Evolutionary conservation across 23 tunicate species (phyloP).

Genomic region (Clavelina lepadiformis): DNA sequence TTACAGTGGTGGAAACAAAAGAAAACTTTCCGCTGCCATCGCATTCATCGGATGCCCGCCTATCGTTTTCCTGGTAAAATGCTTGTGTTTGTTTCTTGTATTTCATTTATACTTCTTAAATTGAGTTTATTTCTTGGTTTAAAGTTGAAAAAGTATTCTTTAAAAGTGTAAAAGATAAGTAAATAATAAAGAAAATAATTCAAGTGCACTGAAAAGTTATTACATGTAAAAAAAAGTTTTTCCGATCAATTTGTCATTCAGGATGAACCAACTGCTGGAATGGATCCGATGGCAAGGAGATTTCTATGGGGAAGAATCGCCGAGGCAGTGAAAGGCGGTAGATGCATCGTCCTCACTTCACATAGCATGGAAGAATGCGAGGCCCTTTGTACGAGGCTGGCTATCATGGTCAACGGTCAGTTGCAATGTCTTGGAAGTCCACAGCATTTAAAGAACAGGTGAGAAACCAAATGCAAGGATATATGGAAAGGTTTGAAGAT

Average conservation of each 20-base stretch:
- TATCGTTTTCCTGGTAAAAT: constrained; percentile 80
- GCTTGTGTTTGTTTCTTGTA: too few species aligned
- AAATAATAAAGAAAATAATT: too few species aligned
- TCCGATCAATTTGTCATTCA: too few species aligned
- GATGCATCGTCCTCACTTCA: constrained; percentile 84
- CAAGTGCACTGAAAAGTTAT: too few species aligned
- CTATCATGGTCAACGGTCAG: constrained; percentile 96
- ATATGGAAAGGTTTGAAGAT: not conserved
- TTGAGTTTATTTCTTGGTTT: too few species aligned
- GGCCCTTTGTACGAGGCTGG: constrained; percentile 81
- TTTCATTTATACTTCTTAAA: too few species aligned
- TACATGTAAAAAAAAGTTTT: too few species aligned
- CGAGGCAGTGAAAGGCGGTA: constrained; percentile 71
- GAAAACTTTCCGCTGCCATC: constrained; percentile 94
- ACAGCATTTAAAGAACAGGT: constrained; percentile 90
- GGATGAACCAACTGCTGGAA: constrained; percentile 99
- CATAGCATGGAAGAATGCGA: constrained; percentile 99
- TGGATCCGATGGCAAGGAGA: constrained; percentile 92
- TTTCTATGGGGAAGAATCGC: constrained; percentile 81
- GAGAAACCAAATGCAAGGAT: not conserved
- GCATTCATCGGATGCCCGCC: constrained; percentile 95
- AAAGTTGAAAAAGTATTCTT: too few species aligned
- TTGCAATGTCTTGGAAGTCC: constrained; percentile 88
- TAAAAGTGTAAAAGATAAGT: too few species aligned
- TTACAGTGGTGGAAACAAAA: constrained; percentile 96